A percentile compares a stretch with the other conserved stretches of the same genome.
Conservation (phyloP, 1,140 invertebrate genomes). For the Zaprionus nigranus region DNA sequence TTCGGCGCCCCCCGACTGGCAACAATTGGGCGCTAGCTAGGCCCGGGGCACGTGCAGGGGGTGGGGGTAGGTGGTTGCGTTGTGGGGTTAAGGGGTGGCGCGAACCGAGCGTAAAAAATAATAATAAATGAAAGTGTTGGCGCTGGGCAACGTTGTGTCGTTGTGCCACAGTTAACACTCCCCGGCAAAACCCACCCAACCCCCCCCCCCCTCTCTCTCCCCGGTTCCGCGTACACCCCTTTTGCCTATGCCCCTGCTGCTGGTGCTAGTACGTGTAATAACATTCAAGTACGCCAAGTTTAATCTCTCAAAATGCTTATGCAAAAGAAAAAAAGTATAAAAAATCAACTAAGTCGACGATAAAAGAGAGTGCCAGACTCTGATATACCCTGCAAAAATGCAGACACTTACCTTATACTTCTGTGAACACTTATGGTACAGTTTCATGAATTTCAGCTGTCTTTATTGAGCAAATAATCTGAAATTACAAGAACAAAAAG, state of each 20-base stretch:
- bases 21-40: slow-evolving; percentile 17
- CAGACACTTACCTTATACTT: neutral
- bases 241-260: slow-evolving; percentile 17
- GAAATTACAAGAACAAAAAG: neutral
- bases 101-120: slow-evolving; percentile 71
- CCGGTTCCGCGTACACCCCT: neutral
- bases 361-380: neutral
- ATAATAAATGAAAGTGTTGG: slow-evolving; percentile 83
- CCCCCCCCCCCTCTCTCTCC: neutral
- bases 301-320: slow-evolving; percentile 83
- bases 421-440: neutral
- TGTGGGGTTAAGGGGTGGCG: slow-evolving; percentile 50
- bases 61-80: neutral
- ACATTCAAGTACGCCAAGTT: slow-evolving; percentile 81
- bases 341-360: slow-evolving; percentile 46
- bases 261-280: slow-evolving; percentile 73
- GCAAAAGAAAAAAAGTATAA: slow-evolving; percentile 68
- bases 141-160: slow-evolving; percentile 49
- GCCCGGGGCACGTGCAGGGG: slow-evolving; percentile 8
- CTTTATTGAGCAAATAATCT: neutral
- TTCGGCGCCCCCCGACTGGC: slow-evolving; percentile 18
- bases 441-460: neutral
- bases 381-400: neutral
- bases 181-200: neutral
- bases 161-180: slow-evolving; percentile 13